Conservation (phyloP, 2,797 vertebrate genomes). For the Sebastolobus altivelis region DNA sequence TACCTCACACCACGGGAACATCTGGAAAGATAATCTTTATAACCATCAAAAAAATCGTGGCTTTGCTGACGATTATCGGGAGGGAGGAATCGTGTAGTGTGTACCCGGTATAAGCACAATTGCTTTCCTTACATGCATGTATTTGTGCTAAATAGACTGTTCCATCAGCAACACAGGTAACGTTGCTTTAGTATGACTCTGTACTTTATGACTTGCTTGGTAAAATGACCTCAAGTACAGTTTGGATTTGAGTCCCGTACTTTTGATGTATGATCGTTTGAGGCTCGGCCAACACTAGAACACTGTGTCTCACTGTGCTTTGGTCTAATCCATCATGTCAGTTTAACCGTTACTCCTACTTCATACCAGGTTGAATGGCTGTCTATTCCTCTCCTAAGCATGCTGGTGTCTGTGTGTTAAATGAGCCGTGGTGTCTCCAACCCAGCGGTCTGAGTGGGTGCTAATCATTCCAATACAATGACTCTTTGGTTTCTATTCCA, state of each 20-base stretch:
- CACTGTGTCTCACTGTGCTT: background rate
- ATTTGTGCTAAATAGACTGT: background rate
- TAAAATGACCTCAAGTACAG: background rate
- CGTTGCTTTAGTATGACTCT: background rate
- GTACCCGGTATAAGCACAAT: too few species aligned
- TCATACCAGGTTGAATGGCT: background rate
- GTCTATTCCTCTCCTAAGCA: background rate
- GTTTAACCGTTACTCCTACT: background rate
- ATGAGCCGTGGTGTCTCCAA: background rate
- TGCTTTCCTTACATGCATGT: background rate
- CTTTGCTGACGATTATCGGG: too few species aligned
- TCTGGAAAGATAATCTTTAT: too few species aligned
- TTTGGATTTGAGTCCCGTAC: background rate
- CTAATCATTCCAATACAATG: background rate
- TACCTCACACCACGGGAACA: too few species aligned
- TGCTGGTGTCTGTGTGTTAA: background rate
- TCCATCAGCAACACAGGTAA: background rate
- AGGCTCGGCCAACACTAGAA: background rate
- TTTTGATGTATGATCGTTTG: background rate
- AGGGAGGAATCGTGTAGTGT: too few species aligned
- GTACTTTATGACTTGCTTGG: background rate
- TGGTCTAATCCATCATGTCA: background rate
- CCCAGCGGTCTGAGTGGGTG: background rate
- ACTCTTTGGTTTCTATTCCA: background rate
- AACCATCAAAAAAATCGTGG: too few species aligned